Evolutionary conservation across 2,797 vertebrate species (phyloP).

Genomic region (Pseudochirops cupreus): DNA sequence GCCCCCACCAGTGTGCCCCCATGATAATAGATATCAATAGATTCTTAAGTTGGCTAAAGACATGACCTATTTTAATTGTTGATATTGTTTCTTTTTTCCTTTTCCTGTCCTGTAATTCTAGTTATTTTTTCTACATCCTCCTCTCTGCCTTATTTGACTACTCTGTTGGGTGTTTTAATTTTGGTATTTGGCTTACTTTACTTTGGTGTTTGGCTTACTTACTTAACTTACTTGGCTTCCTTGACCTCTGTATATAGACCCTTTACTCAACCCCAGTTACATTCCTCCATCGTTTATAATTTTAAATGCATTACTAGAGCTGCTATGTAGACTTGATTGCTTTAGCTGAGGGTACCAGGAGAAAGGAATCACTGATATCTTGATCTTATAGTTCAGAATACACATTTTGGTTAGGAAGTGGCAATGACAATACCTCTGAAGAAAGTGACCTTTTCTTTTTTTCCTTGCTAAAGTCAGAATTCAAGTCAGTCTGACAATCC

Average conservation of each 20-base stretch:
- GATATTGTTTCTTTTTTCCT: background rate
- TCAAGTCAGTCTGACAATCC: constrained; percentile 33
- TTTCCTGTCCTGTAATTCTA: background rate
- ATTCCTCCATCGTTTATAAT: background rate
- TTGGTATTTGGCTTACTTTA: constrained; percentile 9
- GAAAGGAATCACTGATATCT: background rate
- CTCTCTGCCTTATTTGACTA: constrained; percentile 29
- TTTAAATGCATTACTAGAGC: background rate
- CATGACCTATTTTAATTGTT: background rate
- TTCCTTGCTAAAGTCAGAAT: constrained; percentile 16
- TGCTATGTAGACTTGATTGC: background rate
- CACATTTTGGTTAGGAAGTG: background rate
- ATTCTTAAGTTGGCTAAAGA: background rate
- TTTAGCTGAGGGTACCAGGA: background rate
- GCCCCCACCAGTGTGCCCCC: background rate
- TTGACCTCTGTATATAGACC: background rate
- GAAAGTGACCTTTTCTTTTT: constrained; percentile 31
- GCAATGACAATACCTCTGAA: background rate
- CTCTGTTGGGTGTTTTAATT: constrained; percentile 44
- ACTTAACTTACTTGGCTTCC: background rate
- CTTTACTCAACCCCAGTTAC: background rate
- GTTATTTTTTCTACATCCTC: background rate
- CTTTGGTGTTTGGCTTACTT: constrained; percentile 1
- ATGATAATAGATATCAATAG: background rate
- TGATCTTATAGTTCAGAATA: constrained; percentile 15